A percentile compares a stretch with the other conserved stretches of the same genome.
Evolutionary conservation across 2,797 vertebrate genomes (phyloP).

Genomic region (Delichon dasypus): DNA sequence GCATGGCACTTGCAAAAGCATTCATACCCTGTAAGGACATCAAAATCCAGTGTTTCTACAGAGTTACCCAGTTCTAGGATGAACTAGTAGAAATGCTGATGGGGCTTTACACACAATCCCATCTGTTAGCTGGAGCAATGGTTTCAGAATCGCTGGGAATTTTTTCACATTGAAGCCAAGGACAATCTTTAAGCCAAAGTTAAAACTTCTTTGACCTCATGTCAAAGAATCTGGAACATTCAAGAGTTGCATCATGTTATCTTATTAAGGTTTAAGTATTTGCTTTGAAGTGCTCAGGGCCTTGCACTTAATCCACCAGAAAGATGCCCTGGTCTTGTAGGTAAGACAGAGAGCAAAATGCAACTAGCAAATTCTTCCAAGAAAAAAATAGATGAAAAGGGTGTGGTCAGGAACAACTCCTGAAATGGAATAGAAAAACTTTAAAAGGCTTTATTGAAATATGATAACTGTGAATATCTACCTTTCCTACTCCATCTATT

Average conservation of each 20-base stretch:
- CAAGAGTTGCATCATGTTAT: neutral
- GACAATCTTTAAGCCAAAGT: neutral
- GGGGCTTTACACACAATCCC: accelerated
- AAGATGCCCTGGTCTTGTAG: neutral
- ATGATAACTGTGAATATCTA: neutral
- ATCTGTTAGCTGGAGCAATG: neutral
- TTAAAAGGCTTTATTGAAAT: neutral
- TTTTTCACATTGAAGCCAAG: neutral
- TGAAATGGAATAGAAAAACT: neutral
- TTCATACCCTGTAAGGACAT: neutral
- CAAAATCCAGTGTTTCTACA: neutral
- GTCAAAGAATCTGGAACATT: neutral
- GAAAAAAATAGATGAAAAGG: neutral
- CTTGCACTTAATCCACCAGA: neutral
- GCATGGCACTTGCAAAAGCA: neutral
- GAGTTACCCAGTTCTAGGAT: neutral
- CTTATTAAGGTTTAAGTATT: neutral
- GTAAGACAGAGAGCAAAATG: neutral
- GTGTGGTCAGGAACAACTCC: neutral
- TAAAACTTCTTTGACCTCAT: neutral
- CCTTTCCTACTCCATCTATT: neutral
- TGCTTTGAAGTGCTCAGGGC: neutral
- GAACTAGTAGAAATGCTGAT: neutral
- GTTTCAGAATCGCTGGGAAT: neutral
- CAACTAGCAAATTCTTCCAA: neutral